Evolutionary conservation across 2,113 vertebrate genomes (phyloP).

Genomic region (Platycercus adscitus): DNA sequence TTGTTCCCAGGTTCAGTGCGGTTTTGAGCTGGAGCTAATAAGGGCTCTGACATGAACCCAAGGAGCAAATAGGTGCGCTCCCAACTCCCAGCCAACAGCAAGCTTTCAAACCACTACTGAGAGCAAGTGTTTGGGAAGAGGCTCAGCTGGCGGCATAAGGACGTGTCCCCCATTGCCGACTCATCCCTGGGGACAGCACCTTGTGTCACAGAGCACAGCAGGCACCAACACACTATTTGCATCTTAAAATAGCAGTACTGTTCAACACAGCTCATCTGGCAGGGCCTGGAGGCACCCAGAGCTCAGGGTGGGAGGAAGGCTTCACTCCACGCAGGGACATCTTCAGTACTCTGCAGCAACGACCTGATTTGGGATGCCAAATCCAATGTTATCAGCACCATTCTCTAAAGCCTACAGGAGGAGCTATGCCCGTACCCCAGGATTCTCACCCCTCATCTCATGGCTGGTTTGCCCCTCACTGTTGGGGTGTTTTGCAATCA

Average conservation of each 20-base stretch:
- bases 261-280: not conserved
- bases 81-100: not conserved
- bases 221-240: not conserved
- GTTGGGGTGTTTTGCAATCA: not conserved
- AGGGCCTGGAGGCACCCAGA: not conserved
- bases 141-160: not conserved
- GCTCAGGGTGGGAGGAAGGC: not conserved
- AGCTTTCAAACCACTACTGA: not conserved
- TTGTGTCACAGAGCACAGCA: not conserved
- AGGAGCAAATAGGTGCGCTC: not conserved
- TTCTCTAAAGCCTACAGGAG: not conserved
- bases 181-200: not conserved
- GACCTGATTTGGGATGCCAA: not conserved
- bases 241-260: not conserved
- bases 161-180: not conserved
- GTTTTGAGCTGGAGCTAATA: conserved; percentile 27
- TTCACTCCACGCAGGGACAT: not conserved
- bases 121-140: not conserved
- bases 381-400: not conserved
- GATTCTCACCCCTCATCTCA: not conserved
- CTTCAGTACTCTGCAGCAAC: not conserved
- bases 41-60: not conserved
- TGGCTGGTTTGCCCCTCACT: not conserved
- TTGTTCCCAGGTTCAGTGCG: not conserved
- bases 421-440: not conserved